phyloP scores from a whole-genome alignment of 2,888 invertebrate species.

The Prenolepis imparis region DNA sequence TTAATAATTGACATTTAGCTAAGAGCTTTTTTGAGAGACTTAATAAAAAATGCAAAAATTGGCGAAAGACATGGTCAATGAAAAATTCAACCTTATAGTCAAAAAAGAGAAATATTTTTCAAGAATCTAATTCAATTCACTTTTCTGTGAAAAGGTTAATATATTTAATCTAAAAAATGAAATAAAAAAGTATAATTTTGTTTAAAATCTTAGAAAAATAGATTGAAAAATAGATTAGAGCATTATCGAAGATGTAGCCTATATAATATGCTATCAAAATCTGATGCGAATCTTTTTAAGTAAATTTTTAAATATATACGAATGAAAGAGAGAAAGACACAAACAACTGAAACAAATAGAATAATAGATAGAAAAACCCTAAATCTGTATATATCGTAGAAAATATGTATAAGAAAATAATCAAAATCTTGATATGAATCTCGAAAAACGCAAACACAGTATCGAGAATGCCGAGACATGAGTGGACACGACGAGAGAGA shows the following conservation, averaged over 20 bases:
- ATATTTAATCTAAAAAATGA: not conserved
- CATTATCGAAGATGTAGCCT: not conserved
- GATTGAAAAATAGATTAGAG: no score
- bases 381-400: no score
- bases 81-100: not conserved
- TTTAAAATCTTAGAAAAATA: not conserved
- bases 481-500: no score
- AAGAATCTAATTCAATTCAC: not conserved
- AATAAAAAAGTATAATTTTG: not conserved
- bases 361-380: no score
- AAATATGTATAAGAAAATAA: no score
- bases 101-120: not conserved
- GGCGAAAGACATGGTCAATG: not conserved
- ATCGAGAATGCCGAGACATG: slow-evolving; percentile 30
- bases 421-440: no score
- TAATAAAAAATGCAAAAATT: not conserved
- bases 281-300: slow-evolving; percentile 14
- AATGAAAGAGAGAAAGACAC: no score
- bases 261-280: not conserved
- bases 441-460: not conserved
- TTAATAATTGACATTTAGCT: not conserved
- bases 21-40: not conserved
- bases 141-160: not conserved
- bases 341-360: no score
- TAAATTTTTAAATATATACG: no score